Percentiles rank a stretch among this genome's conserved stretches.
These are phyloP conservation scores for Fragum fragum DNA, from an alignment of 2,888 invertebrate genomes.

Conservation along the genomic window DNA sequence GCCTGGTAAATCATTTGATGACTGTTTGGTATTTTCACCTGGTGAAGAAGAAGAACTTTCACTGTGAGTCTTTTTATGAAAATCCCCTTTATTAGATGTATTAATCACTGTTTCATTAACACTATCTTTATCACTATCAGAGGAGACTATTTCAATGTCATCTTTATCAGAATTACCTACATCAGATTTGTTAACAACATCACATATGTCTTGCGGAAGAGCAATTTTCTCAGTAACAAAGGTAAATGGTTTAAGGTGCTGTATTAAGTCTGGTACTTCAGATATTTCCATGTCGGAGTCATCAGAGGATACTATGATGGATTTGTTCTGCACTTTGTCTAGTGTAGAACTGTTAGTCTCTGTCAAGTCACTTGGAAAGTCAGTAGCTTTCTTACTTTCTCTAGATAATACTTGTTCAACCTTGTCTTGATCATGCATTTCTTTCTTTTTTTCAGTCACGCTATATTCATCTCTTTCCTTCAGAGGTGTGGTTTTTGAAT, in stretches of 20 bases:
- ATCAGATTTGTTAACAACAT: not conserved
- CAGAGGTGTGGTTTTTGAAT: not conserved
- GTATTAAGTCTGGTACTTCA: constrained; percentile 42
- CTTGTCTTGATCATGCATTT: not conserved
- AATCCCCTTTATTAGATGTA: not conserved
- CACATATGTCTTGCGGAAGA: not conserved
- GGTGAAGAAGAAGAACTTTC: not conserved
- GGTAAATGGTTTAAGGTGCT: constrained; percentile 32
- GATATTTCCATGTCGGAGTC: constrained; percentile 12
- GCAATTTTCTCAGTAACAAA: not conserved
- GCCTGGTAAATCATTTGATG: no score
- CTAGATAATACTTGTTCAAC: not conserved
- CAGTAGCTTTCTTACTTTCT: not conserved
- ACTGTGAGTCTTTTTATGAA: not conserved
- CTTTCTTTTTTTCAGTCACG: not conserved
- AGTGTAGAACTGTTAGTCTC: constrained; percentile 1
- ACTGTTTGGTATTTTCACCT: no score
- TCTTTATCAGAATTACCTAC: not conserved
- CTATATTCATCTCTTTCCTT: constrained; percentile 8
- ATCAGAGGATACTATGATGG: not conserved
- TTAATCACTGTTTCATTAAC: constrained; percentile 4
- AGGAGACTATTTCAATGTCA: not conserved
- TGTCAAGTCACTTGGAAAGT: not conserved
- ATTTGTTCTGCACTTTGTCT: constrained; percentile 12
- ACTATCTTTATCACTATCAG: not conserved